A percentile compares a stretch with the other conserved stretches of the same genome.
Evolutionary conservation across 1,140 invertebrate species (phyloP).

Genomic region (Listronotus bonariensis): DNA sequence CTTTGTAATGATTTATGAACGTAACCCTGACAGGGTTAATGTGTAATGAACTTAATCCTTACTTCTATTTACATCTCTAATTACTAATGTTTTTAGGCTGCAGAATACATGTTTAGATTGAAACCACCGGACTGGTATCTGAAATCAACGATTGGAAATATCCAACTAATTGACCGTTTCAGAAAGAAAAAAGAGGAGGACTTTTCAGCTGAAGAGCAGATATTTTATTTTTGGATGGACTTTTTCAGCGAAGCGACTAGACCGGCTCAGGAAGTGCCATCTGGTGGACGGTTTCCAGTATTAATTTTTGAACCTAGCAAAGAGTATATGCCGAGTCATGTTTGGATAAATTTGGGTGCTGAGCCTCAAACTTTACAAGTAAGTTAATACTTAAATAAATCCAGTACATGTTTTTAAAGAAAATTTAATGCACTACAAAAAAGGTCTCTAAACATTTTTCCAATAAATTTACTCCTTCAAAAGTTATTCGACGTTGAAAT

Average conservation of each 20-base stretch:
- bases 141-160: constrained; percentile 98
- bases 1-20: no score
- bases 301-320: constrained; percentile 92
- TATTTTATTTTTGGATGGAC: constrained; percentile 98
- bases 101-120: constrained; percentile 98
- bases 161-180: constrained; percentile 92
- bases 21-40: no score
- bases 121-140: constrained; percentile 99
- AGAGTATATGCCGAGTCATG: constrained; percentile 91
- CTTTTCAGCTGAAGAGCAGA: constrained; percentile 76
- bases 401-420: no score
- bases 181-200: constrained; percentile 74
- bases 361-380: constrained; percentile 85
- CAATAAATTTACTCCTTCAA: no score
- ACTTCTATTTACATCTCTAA: background rate
- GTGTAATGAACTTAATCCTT: background rate
- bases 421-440: no score
- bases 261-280: constrained; percentile 71
- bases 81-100: constrained; percentile 63
- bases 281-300: constrained; percentile 75
- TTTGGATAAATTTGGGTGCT: constrained; percentile 91
- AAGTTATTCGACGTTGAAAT: no score
- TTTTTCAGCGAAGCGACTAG: constrained; percentile 96
- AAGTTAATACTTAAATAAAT: no score
- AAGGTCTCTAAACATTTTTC: no score